Evolutionary conservation across 2,888 invertebrate genomes (phyloP).

Genomic region (Acronicta psi): DNA sequence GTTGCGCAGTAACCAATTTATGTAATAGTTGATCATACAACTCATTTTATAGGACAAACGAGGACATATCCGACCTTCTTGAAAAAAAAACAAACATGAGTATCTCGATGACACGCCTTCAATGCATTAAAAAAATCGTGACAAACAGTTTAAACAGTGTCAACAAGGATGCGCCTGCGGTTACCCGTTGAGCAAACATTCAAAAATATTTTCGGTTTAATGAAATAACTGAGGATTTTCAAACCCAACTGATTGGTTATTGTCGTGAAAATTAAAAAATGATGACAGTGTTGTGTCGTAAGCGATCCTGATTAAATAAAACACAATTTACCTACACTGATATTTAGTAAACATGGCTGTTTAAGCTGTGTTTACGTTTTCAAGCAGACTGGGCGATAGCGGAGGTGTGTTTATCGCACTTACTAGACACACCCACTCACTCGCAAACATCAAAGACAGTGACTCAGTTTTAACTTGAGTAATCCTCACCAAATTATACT

Average conservation of each 20-base stretch:
- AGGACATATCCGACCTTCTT: not conserved
- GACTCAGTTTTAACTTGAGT: too few species aligned
- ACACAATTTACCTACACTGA: not conserved
- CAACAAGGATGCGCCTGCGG: conserved; percentile 3
- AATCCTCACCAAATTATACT: too few species aligned
- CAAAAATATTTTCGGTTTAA: not conserved
- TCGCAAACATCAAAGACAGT: too few species aligned
- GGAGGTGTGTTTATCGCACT: not conserved
- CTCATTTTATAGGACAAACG: not conserved
- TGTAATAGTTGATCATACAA: too few species aligned
- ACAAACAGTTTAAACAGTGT: conserved; percentile 18
- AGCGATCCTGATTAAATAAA: too few species aligned
- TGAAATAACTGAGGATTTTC: not conserved
- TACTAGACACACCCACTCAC: conserved; percentile 23
- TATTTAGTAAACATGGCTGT: not conserved
- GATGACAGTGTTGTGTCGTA: not conserved
- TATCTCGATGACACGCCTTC: conserved; percentile 10
- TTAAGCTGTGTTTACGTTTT: conserved; percentile 5
- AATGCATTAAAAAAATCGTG: conserved; percentile 6
- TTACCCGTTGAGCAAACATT: conserved; percentile 16
- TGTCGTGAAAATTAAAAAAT: not conserved
- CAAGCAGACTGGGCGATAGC: conserved; percentile 9
- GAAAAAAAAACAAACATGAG: not conserved
- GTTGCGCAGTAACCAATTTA: too few species aligned
- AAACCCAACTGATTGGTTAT: too few species aligned